phyloP scores from a whole-genome alignment of 2,797 vertebrate genomes.

The Melanogrammus aeglefinus region DNA sequence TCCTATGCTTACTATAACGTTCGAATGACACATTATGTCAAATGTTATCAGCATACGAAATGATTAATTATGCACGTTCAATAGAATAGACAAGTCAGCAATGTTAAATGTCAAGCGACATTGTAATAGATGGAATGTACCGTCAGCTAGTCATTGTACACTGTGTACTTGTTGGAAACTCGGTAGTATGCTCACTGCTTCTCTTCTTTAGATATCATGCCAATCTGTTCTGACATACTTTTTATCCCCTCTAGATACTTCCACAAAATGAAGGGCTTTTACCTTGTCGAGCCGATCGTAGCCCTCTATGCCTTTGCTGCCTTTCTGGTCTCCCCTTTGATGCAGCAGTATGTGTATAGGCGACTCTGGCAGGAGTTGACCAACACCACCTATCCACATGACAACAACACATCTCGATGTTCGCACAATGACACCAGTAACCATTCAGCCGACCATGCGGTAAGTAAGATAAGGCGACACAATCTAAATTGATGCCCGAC shows the following conservation, averaged over 20 bases:
- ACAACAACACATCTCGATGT: conserved; percentile 73
- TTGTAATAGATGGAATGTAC: too few species aligned
- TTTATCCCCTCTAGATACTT: conserved; percentile 5
- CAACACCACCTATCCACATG: conserved; percentile 75
- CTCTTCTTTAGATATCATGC: too few species aligned
- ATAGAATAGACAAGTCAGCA: too few species aligned
- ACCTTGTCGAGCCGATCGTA: conserved; percentile 85
- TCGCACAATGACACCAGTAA: conserved; percentile 51
- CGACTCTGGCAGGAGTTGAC: conserved; percentile 82
- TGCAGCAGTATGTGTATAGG: conserved; percentile 87
- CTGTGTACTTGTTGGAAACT: too few species aligned
- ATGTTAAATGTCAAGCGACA: too few species aligned
- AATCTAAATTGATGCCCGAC: neutral
- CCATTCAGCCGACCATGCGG: conserved; percentile 56
- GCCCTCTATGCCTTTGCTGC: conserved; percentile 81
- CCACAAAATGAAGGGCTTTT: conserved; percentile 78
- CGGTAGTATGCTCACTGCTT: too few species aligned
- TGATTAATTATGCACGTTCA: too few species aligned
- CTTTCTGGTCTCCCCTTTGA: conserved; percentile 74
- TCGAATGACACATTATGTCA: too few species aligned
- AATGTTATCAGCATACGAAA: too few species aligned
- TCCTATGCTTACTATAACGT: too few species aligned
- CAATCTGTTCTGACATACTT: neutral
- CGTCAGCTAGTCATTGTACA: too few species aligned
- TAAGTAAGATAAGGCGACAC: conserved; percentile 14